Conservation (phyloP, 1,140 invertebrate genomes). For the Ceratina australensis region DNA sequence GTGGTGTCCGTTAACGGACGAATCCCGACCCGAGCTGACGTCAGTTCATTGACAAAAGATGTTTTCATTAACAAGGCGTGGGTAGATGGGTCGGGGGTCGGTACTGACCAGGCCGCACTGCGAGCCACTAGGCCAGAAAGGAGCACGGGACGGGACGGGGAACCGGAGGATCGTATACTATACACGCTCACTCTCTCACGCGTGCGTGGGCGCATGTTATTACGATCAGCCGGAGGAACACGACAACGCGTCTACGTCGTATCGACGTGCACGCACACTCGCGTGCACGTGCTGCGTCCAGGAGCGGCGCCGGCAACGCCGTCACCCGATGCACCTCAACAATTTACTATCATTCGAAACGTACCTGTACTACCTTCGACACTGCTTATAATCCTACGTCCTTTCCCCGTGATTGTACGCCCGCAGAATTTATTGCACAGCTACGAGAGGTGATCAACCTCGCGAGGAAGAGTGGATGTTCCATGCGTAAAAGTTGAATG, state of each 20-base stretch:
- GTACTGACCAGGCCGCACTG: constrained; percentile 52
- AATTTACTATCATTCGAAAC: neutral
- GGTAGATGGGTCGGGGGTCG: constrained; percentile 66
- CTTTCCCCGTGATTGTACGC: too few species aligned
- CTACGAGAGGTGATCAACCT: too few species aligned
- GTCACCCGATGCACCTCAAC: neutral
- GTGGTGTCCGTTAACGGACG: constrained; percentile 66
- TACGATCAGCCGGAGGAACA: constrained; percentile 34
- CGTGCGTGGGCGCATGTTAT: constrained; percentile 64
- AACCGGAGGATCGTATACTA: constrained; percentile 31
- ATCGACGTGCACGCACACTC: constrained; percentile 56
- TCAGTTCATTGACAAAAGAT: constrained; percentile 81
- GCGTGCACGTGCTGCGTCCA: constrained; percentile 55
- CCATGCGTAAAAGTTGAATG: too few species aligned
- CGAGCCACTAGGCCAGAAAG: neutral
- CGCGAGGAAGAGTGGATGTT: too few species aligned
- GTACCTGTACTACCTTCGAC: too few species aligned
- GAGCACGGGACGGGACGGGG: constrained; percentile 10
- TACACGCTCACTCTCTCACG: constrained; percentile 59
- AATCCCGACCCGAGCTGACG: constrained; percentile 74
- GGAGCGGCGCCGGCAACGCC: constrained; percentile 10
- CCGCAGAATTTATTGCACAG: too few species aligned
- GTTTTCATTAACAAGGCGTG: constrained; percentile 77
- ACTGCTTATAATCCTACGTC: too few species aligned
- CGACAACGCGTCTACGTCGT: constrained; percentile 25